Conservation (phyloP, 2,888 invertebrate genomes). For the Nasonia oneida region DNA sequence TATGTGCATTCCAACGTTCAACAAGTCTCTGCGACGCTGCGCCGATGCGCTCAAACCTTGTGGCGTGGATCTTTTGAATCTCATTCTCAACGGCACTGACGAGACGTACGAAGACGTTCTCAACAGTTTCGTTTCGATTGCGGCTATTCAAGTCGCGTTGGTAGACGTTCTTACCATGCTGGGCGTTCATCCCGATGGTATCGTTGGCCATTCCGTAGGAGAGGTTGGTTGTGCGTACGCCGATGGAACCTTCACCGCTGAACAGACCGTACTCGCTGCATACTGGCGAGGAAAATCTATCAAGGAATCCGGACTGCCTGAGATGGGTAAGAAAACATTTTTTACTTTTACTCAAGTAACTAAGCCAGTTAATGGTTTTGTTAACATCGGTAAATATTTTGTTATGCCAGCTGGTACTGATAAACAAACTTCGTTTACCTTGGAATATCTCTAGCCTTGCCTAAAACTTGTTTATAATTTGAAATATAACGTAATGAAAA, state of each 20-base stretch:
- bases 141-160: conserved; percentile 97
- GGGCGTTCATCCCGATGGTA: conserved; percentile 94
- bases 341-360: neutral
- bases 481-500: neutral
- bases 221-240: conserved; percentile 97
- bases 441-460: neutral
- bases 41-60: conserved; percentile 89
- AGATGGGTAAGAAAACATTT: conserved; percentile 50
- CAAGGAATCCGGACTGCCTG: conserved; percentile 84
- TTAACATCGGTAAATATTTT: too few relatives aligned
- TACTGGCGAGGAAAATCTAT: conserved; percentile 95
- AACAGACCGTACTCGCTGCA: conserved; percentile 96
- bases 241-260: conserved; percentile 95
- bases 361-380: too few relatives aligned
- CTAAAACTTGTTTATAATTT: neutral
- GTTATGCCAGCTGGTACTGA: too few relatives aligned
- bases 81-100: conserved; percentile 88
- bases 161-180: conserved; percentile 90
- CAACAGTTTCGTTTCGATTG: conserved; percentile 95
- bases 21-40: conserved; percentile 87
- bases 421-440: too few relatives aligned
- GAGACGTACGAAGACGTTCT: conserved; percentile 91
- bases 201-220: conserved; percentile 97
- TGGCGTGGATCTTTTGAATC: conserved; percentile 90
- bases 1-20: conserved; percentile 91